Evolutionary conservation across 2,113 vertebrate species (phyloP).

Genomic region (Cynopterus brachyotis): DNA sequence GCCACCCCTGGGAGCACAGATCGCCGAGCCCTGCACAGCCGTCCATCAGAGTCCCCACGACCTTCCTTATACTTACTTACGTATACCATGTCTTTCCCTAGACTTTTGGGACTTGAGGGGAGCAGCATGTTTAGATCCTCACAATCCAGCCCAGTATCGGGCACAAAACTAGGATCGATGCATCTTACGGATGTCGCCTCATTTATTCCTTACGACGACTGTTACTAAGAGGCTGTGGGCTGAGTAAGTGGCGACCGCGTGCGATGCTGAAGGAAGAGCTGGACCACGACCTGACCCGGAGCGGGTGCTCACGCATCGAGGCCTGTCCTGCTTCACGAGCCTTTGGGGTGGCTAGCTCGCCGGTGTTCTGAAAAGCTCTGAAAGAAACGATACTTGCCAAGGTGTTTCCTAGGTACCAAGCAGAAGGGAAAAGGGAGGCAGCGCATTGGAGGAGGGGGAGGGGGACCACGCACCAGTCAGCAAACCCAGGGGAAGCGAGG

Average conservation of each 20-base stretch:
- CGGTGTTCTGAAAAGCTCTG: not conserved
- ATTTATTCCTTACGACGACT: accelerated
- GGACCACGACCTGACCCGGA: accelerated
- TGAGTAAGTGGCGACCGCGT: accelerated
- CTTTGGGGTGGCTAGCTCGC: not conserved
- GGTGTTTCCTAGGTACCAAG: not conserved
- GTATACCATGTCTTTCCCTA: not conserved
- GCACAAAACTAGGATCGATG: not conserved
- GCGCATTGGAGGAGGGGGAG: not conserved
- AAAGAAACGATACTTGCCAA: not conserved
- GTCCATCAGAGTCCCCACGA: not conserved
- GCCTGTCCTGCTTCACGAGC: not conserved
- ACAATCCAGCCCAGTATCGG: not conserved
- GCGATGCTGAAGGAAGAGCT: accelerated
- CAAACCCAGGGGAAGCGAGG: accelerated
- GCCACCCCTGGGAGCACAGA: not conserved
- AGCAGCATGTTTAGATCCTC: not conserved
- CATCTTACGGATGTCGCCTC: not conserved
- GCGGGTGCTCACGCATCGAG: accelerated
- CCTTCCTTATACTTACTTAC: not conserved
- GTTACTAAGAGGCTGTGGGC: not conserved
- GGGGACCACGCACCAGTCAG: accelerated
- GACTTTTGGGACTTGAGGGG: not conserved
- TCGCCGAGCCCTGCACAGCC: accelerated
- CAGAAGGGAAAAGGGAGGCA: not conserved